These are phyloP conservation scores for Limnephilus marmoratus DNA, from an alignment of 2,888 invertebrate species.

Conservation along the genomic window DNA sequence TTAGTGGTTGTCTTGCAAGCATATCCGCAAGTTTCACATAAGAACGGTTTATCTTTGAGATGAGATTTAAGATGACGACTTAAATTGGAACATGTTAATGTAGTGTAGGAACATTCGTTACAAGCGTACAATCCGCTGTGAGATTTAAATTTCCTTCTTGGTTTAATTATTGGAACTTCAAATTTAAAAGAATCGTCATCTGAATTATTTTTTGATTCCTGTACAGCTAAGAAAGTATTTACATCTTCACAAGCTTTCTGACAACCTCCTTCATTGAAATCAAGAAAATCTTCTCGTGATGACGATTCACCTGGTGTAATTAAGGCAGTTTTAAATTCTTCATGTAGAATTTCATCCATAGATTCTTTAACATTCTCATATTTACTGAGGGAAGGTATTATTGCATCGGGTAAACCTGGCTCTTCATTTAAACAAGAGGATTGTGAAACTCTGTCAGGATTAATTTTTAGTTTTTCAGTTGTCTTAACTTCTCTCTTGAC, in stretches of 20 bases:
- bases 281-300: neutral
- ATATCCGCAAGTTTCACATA: slow-evolving; percentile 41
- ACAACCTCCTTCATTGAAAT: neutral
- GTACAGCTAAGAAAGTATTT: neutral
- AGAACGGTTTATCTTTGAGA: slow-evolving; percentile 24
- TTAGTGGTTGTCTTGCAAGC: slow-evolving; percentile 6
- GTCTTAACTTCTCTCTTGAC: neutral
- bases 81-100: neutral
- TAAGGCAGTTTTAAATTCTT: neutral
- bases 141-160: neutral
- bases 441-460: neutral
- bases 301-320: neutral
- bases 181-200: neutral
- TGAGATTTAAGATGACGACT: slow-evolving; percentile 29
- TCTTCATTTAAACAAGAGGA: neutral
- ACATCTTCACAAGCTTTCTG: neutral
- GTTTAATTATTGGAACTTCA: neutral
- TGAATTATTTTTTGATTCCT: neutral
- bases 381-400: neutral
- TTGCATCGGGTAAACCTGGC: neutral
- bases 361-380: neutral
- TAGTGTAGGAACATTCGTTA: slow-evolving; percentile 30
- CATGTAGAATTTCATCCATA: neutral
- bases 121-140: slow-evolving; percentile 34
- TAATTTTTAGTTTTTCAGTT: neutral